These are phyloP conservation scores for Vultur gryphus DNA, from an alignment of 2,797 vertebrate species.

Conservation along the genomic window DNA sequence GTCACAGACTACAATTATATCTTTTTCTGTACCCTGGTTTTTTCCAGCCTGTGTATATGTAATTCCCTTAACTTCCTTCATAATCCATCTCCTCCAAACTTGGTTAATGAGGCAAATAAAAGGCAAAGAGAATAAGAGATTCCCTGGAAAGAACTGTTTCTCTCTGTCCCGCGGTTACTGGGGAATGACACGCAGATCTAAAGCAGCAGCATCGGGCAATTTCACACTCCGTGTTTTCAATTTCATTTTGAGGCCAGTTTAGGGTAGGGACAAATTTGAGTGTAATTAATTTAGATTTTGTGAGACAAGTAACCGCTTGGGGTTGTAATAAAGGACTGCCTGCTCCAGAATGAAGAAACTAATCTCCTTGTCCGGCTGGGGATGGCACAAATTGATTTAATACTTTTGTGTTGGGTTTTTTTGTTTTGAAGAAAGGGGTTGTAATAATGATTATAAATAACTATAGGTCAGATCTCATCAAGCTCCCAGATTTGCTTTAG, in stretches of 20 bases:
- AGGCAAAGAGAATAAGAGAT: constrained; percentile 31
- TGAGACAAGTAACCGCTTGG: constrained; percentile 54
- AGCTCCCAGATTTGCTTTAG: background rate
- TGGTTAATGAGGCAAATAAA: constrained; percentile 32
- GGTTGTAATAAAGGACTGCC: constrained; percentile 54
- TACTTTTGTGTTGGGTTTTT: background rate
- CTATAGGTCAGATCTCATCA: background rate
- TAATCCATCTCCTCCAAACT: constrained; percentile 21
- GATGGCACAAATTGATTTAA: constrained; percentile 56
- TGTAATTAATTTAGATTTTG: constrained; percentile 64
- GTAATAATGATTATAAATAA: constrained; percentile 7
- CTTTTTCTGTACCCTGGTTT: background rate
- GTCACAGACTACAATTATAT: background rate
- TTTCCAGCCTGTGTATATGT: background rate
- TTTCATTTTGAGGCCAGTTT: constrained; percentile 59
- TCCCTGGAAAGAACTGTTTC: constrained; percentile 38
- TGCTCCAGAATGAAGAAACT: constrained; percentile 40
- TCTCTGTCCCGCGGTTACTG: background rate
- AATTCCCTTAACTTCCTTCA: constrained; percentile 17
- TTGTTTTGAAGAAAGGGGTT: constrained; percentile 6
- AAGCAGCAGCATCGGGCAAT: constrained; percentile 18
- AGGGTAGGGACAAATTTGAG: constrained; percentile 55
- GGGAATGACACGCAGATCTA: background rate
- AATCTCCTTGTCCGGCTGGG: constrained; percentile 28
- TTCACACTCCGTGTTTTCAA: constrained; percentile 48